Conservation (phyloP, 2,888 invertebrate species). For the Terebella lapidaria region DNA sequence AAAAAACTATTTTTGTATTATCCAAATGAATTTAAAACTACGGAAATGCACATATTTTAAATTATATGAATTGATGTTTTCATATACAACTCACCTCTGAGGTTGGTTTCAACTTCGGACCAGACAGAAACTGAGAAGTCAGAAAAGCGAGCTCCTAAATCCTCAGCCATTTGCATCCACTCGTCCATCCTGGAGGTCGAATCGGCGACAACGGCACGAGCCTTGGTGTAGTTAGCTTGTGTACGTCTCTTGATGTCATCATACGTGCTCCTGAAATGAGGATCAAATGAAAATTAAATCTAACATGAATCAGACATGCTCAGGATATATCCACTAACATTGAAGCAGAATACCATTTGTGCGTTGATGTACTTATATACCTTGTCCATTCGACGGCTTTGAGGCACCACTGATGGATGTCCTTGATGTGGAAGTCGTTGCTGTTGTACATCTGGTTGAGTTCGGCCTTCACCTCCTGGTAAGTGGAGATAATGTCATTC, state of each 20-base stretch:
- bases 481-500: not conserved
- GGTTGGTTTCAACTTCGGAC: no score
- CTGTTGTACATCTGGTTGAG: conserved; percentile 10
- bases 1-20: no score
- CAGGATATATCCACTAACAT: no score
- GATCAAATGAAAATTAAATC: not conserved
- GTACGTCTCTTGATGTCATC: not conserved
- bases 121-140: no score
- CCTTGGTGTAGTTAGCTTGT: not conserved
- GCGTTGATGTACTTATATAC: no score
- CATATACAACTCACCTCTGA: no score
- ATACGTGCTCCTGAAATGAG: not conserved
- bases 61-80: no score
- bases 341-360: no score
- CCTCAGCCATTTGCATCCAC: not conserved
- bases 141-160: no score
- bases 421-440: conserved; percentile 26
- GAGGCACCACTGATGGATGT: conserved; percentile 10
- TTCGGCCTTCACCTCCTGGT: not conserved
- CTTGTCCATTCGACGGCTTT: conserved; percentile 1
- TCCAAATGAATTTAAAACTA: no score
- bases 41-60: no score
- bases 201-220: not conserved
- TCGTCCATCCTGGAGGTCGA: not conserved
- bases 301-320: no score